phyloP scores from a whole-genome alignment of 2,888 invertebrate species.

The Noctuana brunneofusca region DNA sequence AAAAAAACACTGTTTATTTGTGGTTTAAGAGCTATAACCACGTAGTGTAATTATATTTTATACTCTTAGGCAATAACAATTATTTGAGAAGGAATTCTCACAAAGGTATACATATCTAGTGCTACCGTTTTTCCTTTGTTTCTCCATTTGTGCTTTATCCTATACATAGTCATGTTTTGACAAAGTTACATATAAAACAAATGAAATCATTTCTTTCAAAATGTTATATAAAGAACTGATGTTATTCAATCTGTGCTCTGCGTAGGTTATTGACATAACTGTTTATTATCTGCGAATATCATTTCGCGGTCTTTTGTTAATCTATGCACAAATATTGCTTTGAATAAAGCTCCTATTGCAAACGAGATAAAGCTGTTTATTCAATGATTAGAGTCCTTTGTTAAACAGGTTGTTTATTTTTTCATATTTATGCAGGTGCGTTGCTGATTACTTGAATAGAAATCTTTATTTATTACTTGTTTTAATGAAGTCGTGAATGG shows the following conservation, averaged over 20 bases:
- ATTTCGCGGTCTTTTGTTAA: constrained; percentile 10
- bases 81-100: too few relatives aligned
- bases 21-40: too few relatives aligned
- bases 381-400: constrained; percentile 23
- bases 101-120: too few relatives aligned
- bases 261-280: constrained; percentile 4
- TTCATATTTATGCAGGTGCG: constrained; percentile 15
- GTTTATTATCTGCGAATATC: constrained; percentile 10
- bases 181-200: too few relatives aligned
- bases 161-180: too few relatives aligned
- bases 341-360: constrained; percentile 2
- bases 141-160: too few relatives aligned
- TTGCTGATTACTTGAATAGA: constrained; percentile 5
- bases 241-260: constrained; percentile 6
- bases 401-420: constrained; percentile 12
- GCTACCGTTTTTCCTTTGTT: too few relatives aligned
- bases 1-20: too few relatives aligned
- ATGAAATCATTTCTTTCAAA: too few relatives aligned
- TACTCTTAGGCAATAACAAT: too few relatives aligned
- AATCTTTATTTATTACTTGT: constrained; percentile 15
- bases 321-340: constrained; percentile 2
- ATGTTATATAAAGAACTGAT: too few relatives aligned
- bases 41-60: too few relatives aligned
- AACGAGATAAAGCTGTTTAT: constrained; percentile 10
- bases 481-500: neutral